Evolutionary conservation across 2,888 invertebrate species (phyloP).

Genomic region (Sarcophaga variegata): DNA sequence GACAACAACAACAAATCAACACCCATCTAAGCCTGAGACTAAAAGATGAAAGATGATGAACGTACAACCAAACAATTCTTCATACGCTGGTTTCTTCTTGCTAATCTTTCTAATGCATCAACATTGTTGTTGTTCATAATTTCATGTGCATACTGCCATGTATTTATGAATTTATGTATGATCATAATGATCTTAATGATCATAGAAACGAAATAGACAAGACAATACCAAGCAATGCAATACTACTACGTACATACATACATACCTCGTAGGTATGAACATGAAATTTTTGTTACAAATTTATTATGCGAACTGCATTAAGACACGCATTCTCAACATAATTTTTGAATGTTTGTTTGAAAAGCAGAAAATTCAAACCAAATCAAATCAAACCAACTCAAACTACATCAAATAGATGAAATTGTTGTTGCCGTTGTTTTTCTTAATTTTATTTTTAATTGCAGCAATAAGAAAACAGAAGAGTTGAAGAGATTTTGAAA

Average conservation of each 20-base stretch:
- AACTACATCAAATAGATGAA: too few species aligned
- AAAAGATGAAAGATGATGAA: slow-evolving; percentile 33
- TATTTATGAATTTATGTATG: slow-evolving; percentile 33
- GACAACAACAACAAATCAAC: too few species aligned
- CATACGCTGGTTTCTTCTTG: slow-evolving; percentile 10
- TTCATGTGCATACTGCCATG: neutral
- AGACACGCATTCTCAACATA: slow-evolving; percentile 67
- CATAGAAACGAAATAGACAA: neutral
- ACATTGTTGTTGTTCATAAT: neutral
- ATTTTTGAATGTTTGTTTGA: slow-evolving; percentile 34
- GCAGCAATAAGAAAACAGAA: too few species aligned
- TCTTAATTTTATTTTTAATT: too few species aligned
- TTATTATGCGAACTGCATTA: slow-evolving; percentile 67
- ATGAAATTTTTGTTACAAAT: slow-evolving; percentile 54
- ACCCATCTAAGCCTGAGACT: neutral
- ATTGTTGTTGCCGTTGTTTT: too few species aligned
- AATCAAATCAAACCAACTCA: neutral
- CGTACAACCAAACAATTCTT: too few species aligned
- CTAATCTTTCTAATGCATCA: slow-evolving; percentile 16
- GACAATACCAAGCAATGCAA: neutral
- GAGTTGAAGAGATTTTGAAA: too few species aligned
- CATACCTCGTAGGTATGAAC: slow-evolving; percentile 37
- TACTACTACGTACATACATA: neutral
- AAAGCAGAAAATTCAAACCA: slow-evolving; percentile 26
- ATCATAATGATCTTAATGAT: neutral